Conservation (phyloP, 2,797 vertebrate species). For the Lepilemur septentrionalis region DNA sequence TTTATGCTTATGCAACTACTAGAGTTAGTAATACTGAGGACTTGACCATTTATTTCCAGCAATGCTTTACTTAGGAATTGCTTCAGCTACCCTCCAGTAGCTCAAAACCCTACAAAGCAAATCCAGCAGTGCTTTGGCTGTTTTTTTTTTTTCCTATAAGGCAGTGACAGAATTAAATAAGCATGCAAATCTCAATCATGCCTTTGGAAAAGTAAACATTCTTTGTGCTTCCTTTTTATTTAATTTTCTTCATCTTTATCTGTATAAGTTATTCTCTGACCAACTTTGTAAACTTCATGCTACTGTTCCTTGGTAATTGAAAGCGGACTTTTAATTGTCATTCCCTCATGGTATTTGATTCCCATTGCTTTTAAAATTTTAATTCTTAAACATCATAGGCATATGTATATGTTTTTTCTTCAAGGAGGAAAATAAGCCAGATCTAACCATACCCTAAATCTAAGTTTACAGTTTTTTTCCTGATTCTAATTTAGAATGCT, state of each 20-base stretch:
- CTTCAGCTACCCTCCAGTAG: background rate
- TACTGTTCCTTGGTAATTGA: background rate
- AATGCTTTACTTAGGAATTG: conserved; percentile 1
- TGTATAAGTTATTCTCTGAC: background rate
- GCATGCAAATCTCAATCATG: background rate
- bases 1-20: background rate
- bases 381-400: background rate
- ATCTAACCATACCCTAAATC: background rate
- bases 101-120: background rate
- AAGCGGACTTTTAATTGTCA: background rate
- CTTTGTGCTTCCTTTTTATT: background rate
- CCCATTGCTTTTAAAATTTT: background rate
- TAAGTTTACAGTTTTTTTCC: background rate
- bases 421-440: background rate
- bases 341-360: background rate
- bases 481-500: background rate
- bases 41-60: conserved; percentile 13
- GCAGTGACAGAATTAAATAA: background rate
- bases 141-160: background rate
- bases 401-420: background rate
- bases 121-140: background rate
- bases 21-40: background rate
- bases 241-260: background rate
- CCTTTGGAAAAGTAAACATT: background rate
- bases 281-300: background rate